Conservation (phyloP, 1,140 invertebrate species). For the Amphibalanus amphitrite region DNA sequence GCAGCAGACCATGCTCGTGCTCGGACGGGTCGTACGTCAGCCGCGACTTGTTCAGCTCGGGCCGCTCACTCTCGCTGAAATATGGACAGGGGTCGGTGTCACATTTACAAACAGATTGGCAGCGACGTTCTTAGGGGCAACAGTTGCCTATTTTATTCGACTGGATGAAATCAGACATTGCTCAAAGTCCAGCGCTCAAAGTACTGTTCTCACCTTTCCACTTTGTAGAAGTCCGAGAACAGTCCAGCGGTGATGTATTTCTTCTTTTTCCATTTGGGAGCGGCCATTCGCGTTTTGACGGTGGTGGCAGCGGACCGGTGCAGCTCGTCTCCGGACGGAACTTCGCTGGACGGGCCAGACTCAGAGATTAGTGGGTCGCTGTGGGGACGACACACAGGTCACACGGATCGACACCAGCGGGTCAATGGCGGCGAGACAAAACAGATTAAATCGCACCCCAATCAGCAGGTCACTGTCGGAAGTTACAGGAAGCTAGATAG, state of each 20-base stretch:
- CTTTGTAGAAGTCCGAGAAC: slow-evolving; percentile 74
- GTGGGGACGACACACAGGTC: too few species aligned
- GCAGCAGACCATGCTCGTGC: slow-evolving; percentile 47
- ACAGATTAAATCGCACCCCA: too few species aligned
- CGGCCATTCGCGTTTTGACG: slow-evolving; percentile 29
- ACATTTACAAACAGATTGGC: background rate
- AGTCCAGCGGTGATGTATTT: slow-evolving; percentile 68
- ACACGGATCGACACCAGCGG: too few species aligned
- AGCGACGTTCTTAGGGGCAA: background rate
- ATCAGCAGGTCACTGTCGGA: too few species aligned
- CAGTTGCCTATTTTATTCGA: background rate
- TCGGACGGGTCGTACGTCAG: slow-evolving; percentile 41
- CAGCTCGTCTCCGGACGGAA: slow-evolving; percentile 28
- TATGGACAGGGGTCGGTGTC: background rate
- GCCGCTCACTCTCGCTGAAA: background rate
- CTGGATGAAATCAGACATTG: background rate
- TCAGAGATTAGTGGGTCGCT: slow-evolving; percentile 6
- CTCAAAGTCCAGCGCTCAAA: background rate
- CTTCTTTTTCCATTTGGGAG: slow-evolving; percentile 40
- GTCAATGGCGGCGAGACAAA: too few species aligned
- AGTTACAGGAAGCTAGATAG: too few species aligned
- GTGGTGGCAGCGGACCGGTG: slow-evolving; percentile 22
- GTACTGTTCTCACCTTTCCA: slow-evolving; percentile 20
- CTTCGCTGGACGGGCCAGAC: slow-evolving; percentile 20
- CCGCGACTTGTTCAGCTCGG: slow-evolving; percentile 16